phyloP scores from a whole-genome alignment of 1,140 invertebrate species.

The Trichoplusia ni region DNA sequence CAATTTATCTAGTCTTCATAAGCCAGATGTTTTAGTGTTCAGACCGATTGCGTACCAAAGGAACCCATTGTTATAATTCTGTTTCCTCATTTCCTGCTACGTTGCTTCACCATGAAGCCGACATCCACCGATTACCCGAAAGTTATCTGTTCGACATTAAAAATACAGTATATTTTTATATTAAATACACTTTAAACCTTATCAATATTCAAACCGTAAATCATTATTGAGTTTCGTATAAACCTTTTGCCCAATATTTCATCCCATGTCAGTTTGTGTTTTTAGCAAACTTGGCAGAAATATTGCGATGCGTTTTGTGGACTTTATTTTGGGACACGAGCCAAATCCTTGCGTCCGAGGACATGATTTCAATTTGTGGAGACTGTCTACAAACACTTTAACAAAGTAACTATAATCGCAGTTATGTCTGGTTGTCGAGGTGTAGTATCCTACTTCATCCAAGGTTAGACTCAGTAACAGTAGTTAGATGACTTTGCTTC shows the following conservation, averaged over 20 bases:
- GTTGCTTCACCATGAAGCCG: not conserved
- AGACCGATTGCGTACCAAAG: not conserved
- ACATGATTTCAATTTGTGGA: no score
- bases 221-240: no score
- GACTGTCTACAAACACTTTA: no score
- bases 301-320: not conserved
- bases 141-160: not conserved
- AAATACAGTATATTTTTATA: no score
- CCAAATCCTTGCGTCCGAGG: no score
- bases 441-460: conserved; percentile 4
- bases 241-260: no score
- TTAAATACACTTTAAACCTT: no score
- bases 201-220: no score
- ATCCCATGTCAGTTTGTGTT: no score
- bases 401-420: not conserved
- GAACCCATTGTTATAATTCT: not conserved
- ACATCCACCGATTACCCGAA: no score
- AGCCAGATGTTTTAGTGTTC: not conserved
- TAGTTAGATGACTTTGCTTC: not conserved
- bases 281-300: not conserved
- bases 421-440: not conserved
- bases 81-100: conserved; percentile 15
- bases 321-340: not conserved
- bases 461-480: conserved; percentile 2
- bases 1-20: no score